Evolutionary conservation across 2,888 invertebrate genomes (phyloP).

Genomic region (Sinhomidia bicolor): DNA sequence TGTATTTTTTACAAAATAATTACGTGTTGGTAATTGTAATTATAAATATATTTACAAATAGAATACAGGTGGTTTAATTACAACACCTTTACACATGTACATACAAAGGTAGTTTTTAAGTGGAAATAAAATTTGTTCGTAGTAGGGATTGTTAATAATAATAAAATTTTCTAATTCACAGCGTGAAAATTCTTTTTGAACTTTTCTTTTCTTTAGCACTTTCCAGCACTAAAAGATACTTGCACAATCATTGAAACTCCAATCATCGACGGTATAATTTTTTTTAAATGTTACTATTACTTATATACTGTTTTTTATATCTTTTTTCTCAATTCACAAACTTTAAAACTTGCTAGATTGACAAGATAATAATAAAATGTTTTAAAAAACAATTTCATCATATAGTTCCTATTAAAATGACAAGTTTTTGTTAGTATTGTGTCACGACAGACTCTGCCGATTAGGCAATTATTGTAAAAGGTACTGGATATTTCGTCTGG

Average conservation of each 20-base stretch:
- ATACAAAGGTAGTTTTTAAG: no score
- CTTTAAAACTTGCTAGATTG: not conserved
- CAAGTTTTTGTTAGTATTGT: constrained; percentile 45
- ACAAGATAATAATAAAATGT: no score
- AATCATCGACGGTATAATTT: not conserved
- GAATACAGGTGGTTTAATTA: not conserved
- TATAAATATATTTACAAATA: not conserved
- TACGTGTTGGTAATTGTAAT: not conserved
- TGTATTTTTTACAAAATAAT: not conserved
- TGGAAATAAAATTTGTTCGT: no score
- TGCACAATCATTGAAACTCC: not conserved
- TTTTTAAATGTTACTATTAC: no score
- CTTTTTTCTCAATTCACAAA: no score
- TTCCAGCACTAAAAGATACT: no score
- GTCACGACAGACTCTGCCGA: constrained; percentile 44
- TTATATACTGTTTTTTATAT: no score
- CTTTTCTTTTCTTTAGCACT: no score
- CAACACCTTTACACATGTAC: no score
- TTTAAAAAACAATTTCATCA: not conserved
- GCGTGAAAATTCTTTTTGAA: no score
- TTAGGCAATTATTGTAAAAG: constrained; percentile 62
- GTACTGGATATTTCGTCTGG: constrained; percentile 60
- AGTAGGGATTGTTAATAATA: no score
- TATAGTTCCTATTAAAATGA: not conserved
- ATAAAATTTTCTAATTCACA: no score